Conservation (phyloP, 1,140 invertebrate species). For the Diplogasteroides magnus region DNA sequence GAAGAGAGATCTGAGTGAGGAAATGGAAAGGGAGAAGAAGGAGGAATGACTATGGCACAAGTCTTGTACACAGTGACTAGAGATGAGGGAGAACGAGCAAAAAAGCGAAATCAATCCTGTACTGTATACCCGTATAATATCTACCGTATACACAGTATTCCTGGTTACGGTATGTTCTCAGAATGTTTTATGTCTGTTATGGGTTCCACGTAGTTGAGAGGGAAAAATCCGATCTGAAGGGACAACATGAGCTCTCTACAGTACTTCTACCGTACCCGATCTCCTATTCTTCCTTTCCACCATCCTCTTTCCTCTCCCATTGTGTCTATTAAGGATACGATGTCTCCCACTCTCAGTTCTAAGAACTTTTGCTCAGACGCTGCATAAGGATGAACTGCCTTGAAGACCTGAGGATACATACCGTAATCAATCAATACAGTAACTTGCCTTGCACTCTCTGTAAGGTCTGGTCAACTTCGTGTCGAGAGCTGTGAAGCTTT, state of each 20-base stretch:
- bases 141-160: too few relatives aligned
- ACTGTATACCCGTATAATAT: too few relatives aligned
- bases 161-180: too few relatives aligned
- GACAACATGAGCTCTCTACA: neutral
- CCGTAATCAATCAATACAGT: neutral
- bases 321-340: slow-evolving; percentile 28
- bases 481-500: slow-evolving; percentile 29
- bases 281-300: slow-evolving; percentile 34
- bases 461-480: slow-evolving; percentile 27
- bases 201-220: slow-evolving; percentile 7
- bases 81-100: too few relatives aligned
- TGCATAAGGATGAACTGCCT: slow-evolving; percentile 30
- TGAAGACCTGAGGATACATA: slow-evolving; percentile 18
- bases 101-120: too few relatives aligned
- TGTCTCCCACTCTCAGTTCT: slow-evolving; percentile 22
- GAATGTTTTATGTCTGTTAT: too few relatives aligned
- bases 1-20: too few relatives aligned
- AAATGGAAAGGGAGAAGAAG: too few relatives aligned
- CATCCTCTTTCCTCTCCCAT: slow-evolving; percentile 38
- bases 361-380: slow-evolving; percentile 27
- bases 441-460: slow-evolving; percentile 23
- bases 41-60: too few relatives aligned
- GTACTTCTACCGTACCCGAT: slow-evolving; percentile 14
- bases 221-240: slow-evolving; percentile 10
- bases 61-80: too few relatives aligned